These are phyloP conservation scores for Nycticryphes semicollaris DNA, from an alignment of 2,113 vertebrate genomes.

Conservation along the genomic window DNA sequence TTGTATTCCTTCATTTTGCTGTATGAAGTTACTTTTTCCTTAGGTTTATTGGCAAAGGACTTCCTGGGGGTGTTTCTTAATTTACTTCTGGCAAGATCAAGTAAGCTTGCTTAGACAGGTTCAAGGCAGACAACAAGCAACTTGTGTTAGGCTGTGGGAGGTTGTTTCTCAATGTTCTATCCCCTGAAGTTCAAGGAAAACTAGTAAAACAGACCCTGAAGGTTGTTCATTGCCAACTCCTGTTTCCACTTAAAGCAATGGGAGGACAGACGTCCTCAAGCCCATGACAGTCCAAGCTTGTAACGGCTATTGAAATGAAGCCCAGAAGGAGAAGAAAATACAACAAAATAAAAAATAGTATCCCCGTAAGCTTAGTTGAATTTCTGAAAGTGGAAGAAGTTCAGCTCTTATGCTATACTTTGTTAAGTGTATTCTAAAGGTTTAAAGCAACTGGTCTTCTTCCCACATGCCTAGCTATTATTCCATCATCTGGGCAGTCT, in stretches of 20 bases:
- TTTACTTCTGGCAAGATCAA: not conserved
- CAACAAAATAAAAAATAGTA: not conserved
- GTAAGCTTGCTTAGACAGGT: not conserved
- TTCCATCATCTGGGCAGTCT: not conserved
- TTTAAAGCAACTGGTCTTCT: not conserved
- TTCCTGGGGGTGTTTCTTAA: not conserved
- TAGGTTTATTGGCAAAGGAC: not conserved
- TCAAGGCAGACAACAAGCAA: not conserved
- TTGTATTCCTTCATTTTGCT: not conserved
- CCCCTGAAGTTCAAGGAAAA: not conserved
- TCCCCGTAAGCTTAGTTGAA: not conserved
- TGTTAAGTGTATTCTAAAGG: not conserved
- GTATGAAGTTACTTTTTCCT: not conserved
- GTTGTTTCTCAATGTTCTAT: not conserved
- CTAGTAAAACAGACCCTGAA: not conserved
- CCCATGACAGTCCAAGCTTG: not conserved
- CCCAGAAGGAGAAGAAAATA: not conserved
- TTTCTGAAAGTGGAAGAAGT: not conserved
- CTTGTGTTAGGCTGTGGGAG: not conserved
- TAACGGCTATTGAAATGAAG: not conserved
- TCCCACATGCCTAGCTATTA: not conserved
- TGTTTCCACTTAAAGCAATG: not conserved
- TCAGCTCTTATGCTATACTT: not conserved
- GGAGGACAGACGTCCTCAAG: not conserved
- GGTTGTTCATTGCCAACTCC: not conserved